A percentile compares a stretch with the other conserved stretches of the same genome.
Evolutionary conservation across 2,888 invertebrate genomes (phyloP).

Genomic region (Leucania comma): DNA sequence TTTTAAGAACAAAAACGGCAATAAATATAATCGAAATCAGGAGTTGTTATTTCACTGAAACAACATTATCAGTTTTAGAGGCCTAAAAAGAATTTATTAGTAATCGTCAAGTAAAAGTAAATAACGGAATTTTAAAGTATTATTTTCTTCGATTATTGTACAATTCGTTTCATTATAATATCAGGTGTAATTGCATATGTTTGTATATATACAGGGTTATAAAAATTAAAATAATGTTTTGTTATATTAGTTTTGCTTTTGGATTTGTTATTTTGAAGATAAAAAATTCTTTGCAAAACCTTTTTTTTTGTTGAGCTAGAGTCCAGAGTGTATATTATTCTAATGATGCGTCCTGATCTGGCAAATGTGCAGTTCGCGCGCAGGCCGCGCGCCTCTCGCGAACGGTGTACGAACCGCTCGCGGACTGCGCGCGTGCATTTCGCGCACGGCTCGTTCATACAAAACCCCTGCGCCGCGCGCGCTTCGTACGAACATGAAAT

Average conservation of each 20-base stretch:
- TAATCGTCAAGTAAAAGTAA: slow-evolving; percentile 4
- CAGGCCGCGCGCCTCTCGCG: too few relatives aligned
- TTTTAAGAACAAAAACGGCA: slow-evolving; percentile 9
- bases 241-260: slow-evolving; percentile 19
- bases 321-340: slow-evolving; percentile 21
- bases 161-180: slow-evolving; percentile 23
- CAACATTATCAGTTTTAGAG: slow-evolving; percentile 1
- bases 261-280: slow-evolving; percentile 6
- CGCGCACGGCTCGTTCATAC: too few relatives aligned
- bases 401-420: too few relatives aligned
- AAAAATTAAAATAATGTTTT: slow-evolving; percentile 21
- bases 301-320: neutral
- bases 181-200: slow-evolving; percentile 30
- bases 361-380: too few relatives aligned
- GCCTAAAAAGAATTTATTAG: slow-evolving; percentile 17
- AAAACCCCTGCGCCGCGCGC: too few relatives aligned
- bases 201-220: slow-evolving; percentile 43
- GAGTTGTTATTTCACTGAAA: slow-evolving; percentile 6
- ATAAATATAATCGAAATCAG: slow-evolving; percentile 1
- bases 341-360: too few relatives aligned
- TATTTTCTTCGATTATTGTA: slow-evolving; percentile 31
- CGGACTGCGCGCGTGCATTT: too few relatives aligned
- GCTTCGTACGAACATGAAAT: too few relatives aligned
- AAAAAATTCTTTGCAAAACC: neutral
- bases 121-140: slow-evolving; percentile 21